Conservation (phyloP, 2,113 vertebrate species). For the Dromaius novaehollandiae region DNA sequence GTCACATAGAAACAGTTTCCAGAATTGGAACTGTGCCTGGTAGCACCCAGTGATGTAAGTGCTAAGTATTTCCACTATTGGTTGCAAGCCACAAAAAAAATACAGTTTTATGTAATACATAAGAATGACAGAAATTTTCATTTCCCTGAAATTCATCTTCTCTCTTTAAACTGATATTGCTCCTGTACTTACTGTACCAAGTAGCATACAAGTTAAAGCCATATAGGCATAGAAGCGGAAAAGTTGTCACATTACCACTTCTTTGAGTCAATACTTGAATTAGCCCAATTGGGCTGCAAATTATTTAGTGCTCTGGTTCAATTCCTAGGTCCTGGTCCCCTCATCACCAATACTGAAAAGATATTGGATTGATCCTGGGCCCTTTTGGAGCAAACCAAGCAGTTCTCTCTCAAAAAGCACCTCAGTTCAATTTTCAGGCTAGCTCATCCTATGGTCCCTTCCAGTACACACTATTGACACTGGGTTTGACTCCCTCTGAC, state of each 20-base stretch:
- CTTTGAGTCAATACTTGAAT: not conserved
- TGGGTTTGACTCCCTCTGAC: not conserved
- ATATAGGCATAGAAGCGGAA: not conserved
- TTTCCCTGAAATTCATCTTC: not conserved
- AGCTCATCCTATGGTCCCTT: not conserved
- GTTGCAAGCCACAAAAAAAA: not conserved
- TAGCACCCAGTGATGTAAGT: not conserved
- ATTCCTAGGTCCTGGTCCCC: not conserved
- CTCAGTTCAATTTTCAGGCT: not conserved
- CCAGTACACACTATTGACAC: fast-evolving
- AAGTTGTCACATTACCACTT: not conserved
- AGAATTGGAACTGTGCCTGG: not conserved
- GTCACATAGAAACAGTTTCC: not conserved
- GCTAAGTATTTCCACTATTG: not conserved
- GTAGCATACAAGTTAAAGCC: not conserved
- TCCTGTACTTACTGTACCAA: not conserved
- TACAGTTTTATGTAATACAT: not conserved
- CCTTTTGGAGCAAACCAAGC: not conserved
- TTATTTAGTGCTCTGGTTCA: no score
- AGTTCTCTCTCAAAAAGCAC: not conserved
- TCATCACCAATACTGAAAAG: not conserved
- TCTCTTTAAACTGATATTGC: not conserved
- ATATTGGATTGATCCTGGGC: not conserved
- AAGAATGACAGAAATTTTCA: not conserved
- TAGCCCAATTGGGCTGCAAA: not conserved